Evolutionary conservation across 2,113 vertebrate genomes (phyloP).

Genomic region (Zapornia atra): DNA sequence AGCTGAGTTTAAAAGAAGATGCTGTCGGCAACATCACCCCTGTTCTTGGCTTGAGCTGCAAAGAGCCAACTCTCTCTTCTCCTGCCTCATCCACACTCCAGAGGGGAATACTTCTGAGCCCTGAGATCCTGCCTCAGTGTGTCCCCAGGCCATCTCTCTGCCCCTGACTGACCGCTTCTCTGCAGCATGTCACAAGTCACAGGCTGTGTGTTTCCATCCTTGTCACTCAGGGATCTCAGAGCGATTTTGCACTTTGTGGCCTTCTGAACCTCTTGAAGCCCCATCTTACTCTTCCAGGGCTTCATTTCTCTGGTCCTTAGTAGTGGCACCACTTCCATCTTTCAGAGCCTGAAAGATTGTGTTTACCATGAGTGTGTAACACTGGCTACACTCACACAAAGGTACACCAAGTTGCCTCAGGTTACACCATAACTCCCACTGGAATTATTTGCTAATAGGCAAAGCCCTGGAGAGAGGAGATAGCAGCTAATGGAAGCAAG

Average conservation of each 20-base stretch:
- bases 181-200: neutral
- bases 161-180: neutral
- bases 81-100: neutral
- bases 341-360: neutral
- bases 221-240: neutral
- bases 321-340: neutral
- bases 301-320: neutral
- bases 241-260: neutral
- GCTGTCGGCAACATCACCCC: neutral
- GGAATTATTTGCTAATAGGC: neutral
- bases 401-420: neutral
- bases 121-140: neutral
- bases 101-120: neutral
- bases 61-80: neutral
- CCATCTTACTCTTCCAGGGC: neutral
- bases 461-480: neutral
- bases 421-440: neutral
- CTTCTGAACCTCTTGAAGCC: neutral
- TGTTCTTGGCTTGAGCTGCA: neutral
- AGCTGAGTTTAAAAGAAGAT: neutral
- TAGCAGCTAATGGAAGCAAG: neutral
- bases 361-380: neutral
- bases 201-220: neutral
- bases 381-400: neutral
- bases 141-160: neutral